phyloP scores from a whole-genome alignment of 2,888 invertebrate genomes.

The Cheilosia pagana region DNA sequence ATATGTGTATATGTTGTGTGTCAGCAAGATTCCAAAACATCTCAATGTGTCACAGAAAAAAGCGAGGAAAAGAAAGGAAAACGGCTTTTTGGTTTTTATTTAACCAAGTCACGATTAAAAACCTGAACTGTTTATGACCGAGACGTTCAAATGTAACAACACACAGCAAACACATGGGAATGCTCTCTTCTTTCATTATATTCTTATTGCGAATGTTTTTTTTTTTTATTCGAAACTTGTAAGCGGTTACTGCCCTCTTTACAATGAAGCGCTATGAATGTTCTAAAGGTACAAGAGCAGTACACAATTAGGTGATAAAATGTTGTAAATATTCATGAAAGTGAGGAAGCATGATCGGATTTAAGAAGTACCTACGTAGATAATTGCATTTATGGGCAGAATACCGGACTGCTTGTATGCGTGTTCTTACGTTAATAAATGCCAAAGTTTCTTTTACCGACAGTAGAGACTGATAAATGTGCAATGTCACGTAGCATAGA shows the following conservation, averaged over 20 bases:
- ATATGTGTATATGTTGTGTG: neutral
- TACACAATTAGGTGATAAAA: constrained; percentile 5
- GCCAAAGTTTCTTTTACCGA: no score
- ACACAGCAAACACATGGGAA: constrained; percentile 8
- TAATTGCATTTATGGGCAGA: no score
- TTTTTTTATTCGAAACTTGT: constrained; percentile 1
- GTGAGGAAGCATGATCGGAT: neutral
- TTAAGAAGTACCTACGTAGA: neutral
- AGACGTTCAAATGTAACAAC: constrained; percentile 42
- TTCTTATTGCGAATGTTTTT: constrained; percentile 2
- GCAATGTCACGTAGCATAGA: no score
- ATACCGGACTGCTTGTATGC: no score
- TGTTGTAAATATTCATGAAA: constrained; percentile 20
- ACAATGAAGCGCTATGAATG: constrained; percentile 1
- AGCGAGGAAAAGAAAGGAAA: neutral
- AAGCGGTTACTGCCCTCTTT: constrained; percentile 51
- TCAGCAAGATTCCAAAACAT: neutral
- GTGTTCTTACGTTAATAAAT: no score
- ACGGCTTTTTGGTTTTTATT: constrained; percentile 13
- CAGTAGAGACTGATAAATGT: no score
- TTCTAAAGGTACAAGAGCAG: neutral
- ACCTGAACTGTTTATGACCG: constrained; percentile 48
- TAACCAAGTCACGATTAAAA: constrained; percentile 55
- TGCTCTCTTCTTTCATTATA: constrained; percentile 17
- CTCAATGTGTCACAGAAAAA: constrained; percentile 20